Base-by-base conservation (phyloP, 2,113 vertebrate genomes). In the Lycaon pictus region DNA sequence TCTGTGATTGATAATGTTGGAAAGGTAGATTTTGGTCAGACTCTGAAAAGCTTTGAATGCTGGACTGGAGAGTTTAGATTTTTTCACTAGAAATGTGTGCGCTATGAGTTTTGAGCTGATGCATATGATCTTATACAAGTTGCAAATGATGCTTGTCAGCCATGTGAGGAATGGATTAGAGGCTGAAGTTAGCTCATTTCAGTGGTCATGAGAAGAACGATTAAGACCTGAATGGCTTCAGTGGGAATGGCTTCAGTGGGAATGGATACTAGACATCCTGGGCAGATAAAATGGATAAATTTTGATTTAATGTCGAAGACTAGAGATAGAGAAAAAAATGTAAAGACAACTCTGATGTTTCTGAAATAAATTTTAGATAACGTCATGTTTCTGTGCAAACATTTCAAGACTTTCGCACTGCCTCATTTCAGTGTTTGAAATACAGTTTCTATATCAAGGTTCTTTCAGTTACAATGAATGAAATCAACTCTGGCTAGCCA, bases 331-430 rank as follows among this genome's bases (percentile, higher is more conserved):
- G n/a, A 81, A 90, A 88, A 88, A 76, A 12, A 88, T 15, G 23
- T 79, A 83, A 82, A 88, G 43, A 51, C 85, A 89, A 90, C 16
- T n/a, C 67, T 80, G 35, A 37, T 58, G 11, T 74, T 95, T 96
- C 72, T 76, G 62, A 96, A 86, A 93, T 93, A 48, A 84, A 4
- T 93, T 96, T 87, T 85, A 93, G 13, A 65, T 83, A 79, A 55
- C 15, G 9, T n/a, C 25, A 15, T 48, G 20, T 9, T 10, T 37
- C 77, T 88, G 23, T 82, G 56, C n/a, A 72, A 93, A 93, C 32
- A 90, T 55, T 90, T 81, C 48, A 96, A 16, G 88, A 43, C 35
- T 89, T 89, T 55, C 55, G 83, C 74, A 88, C 11, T 83, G 27
- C 13, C 23, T 89, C 43, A 63, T 43, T 60, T 74, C 23, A 83